These are phyloP conservation scores for Syrmaticus mikado DNA, from an alignment of 2,113 vertebrate genomes.

Conservation along the genomic window DNA sequence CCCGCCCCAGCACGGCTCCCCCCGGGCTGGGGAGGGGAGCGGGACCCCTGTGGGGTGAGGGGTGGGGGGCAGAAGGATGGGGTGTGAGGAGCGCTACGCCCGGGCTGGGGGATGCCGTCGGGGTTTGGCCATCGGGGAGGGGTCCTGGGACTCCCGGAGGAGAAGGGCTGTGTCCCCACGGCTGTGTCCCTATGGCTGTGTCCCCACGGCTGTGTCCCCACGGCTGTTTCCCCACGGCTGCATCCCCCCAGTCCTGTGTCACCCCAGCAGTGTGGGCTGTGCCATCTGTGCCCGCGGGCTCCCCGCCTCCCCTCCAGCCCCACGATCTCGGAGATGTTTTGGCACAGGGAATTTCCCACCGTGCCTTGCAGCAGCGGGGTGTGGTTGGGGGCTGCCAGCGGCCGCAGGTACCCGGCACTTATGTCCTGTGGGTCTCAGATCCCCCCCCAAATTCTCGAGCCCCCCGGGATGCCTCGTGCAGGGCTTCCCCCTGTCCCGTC, in stretches of 20 bases:
- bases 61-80: not conserved
- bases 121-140: not conserved
- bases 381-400: not conserved
- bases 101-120: fast-evolving
- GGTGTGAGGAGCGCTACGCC: not conserved
- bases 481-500: not conserved
- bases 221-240: not conserved
- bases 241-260: not conserved
- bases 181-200: not conserved
- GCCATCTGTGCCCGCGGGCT: not conserved
- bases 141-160: not conserved
- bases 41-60: not conserved
- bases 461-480: not conserved
- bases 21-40: not conserved
- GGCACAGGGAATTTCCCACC: not conserved
- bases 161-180: not conserved
- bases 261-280: not conserved
- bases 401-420: not conserved
- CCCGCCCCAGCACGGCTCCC: not conserved
- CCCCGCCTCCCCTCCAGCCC: not conserved
- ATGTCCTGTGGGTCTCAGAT: not conserved
- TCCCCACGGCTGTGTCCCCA: not conserved
- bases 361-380: not conserved
- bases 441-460: not conserved
- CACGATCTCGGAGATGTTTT: not conserved